Conservation (phyloP, 2,113 vertebrate species). For the Anolis carolinensis region DNA sequence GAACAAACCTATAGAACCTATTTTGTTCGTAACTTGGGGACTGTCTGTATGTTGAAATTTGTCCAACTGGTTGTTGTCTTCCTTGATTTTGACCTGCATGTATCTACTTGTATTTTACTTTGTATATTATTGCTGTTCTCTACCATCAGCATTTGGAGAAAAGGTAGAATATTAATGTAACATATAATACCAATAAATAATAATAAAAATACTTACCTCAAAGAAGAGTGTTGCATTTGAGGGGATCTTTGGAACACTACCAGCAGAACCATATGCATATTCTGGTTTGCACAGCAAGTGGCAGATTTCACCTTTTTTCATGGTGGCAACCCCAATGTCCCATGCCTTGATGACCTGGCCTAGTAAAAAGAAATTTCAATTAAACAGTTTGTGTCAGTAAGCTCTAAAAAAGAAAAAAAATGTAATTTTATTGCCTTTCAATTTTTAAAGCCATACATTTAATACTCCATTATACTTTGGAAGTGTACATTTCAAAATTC, state of each 20-base stretch:
- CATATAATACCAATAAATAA: background rate
- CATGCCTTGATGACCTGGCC: constrained; percentile 95
- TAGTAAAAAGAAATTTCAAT: constrained; percentile 63
- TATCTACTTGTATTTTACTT: background rate
- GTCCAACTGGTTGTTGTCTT: background rate
- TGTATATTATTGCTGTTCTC: background rate
- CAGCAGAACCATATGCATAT: constrained; percentile 88
- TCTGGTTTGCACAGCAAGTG: constrained; percentile 89
- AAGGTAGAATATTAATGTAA: background rate
- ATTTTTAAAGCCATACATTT: background rate
- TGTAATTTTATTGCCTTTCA: background rate
- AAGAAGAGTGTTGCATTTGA: constrained; percentile 89
- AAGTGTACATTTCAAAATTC: background rate
- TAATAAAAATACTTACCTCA: constrained; percentile 78
- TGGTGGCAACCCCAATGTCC: constrained; percentile 91
- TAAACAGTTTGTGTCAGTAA: background rate
- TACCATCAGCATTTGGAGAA: background rate
- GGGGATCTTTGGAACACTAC: constrained; percentile 91
- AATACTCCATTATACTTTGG: background rate
- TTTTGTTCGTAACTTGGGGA: too few relatives aligned
- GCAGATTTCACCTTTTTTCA: constrained; percentile 92
- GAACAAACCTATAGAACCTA: too few relatives aligned
- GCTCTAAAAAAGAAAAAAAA: background rate
- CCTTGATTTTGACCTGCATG: background rate
- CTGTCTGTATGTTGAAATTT: background rate